Percentiles rank a stretch among this genome's conserved stretches.
These are phyloP conservation scores for Carcharodon carcharias DNA, from an alignment of 2,797 vertebrate species.

Conservation along the genomic window DNA sequence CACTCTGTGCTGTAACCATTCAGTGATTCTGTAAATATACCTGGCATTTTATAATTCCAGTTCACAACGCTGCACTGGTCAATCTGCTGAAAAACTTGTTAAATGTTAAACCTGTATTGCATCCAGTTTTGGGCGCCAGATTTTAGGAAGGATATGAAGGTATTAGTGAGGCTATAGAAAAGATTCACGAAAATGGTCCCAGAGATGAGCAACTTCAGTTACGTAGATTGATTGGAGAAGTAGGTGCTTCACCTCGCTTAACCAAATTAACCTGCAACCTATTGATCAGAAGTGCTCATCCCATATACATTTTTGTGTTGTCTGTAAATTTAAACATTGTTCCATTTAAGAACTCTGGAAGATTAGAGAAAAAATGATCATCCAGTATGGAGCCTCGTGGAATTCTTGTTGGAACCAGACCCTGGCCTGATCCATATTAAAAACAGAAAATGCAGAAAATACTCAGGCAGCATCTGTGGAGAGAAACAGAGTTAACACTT, in stretches of 20 bases:
- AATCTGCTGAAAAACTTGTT: too few relatives aligned
- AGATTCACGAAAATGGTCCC: too few relatives aligned
- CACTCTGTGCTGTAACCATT: too few relatives aligned
- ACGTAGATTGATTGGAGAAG: too few relatives aligned
- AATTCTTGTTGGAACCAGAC: not conserved
- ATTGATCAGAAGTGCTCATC: not conserved
- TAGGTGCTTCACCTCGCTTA: not conserved
- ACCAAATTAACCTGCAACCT: not conserved
- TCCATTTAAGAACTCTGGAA: not conserved
- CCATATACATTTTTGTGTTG: not conserved
- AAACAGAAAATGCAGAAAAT: too few relatives aligned
- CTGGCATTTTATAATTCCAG: not conserved
- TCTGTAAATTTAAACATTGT: not conserved
- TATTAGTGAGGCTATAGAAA: too few relatives aligned
- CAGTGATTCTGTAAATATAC: not conserved
- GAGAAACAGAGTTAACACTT: too few relatives aligned
- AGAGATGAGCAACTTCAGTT: too few relatives aligned
- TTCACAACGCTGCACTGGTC: not conserved
- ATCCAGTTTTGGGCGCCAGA: too few relatives aligned
- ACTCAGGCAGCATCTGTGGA: too few relatives aligned
- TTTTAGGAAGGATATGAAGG: too few relatives aligned
- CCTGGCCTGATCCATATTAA: not conserved
- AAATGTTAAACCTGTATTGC: too few relatives aligned
- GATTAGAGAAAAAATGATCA: not conserved
- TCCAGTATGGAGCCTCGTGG: not conserved